Evolutionary conservation across 2,797 vertebrate genomes (phyloP).

Genomic region (Heliangelus exortis): DNA sequence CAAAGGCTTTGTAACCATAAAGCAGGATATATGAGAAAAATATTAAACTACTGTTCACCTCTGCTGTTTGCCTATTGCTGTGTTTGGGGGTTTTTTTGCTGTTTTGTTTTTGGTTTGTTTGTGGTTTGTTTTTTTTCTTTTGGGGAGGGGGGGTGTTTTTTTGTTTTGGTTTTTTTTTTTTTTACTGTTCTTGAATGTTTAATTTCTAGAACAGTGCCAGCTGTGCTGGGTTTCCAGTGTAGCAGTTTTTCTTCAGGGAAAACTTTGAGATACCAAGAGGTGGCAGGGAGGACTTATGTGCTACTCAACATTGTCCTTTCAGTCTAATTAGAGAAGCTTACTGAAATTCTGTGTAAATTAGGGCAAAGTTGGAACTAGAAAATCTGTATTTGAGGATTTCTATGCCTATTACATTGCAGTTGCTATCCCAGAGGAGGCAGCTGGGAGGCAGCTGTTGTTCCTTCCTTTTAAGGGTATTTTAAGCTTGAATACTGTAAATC

Average conservation of each 20-base stretch:
- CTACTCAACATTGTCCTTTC: neutral
- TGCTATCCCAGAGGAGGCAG: neutral
- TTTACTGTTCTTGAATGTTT: neutral
- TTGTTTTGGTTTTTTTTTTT: no score
- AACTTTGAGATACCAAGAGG: neutral
- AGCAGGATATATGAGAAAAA: neutral
- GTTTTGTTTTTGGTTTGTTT: no score
- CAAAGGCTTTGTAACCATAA: neutral
- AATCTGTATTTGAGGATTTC: neutral
- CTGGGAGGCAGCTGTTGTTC: neutral
- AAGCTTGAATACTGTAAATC: neutral
- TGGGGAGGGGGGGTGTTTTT: no score
- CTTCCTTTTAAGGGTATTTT: neutral
- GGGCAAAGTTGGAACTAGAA: neutral
- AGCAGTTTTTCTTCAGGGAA: neutral
- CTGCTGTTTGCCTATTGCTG: neutral
- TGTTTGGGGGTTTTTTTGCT: neutral
- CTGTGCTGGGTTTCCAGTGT: no score
- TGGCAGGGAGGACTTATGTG: neutral
- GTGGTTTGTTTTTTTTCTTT: no score
- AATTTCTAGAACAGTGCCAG: neutral
- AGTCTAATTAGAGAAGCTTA: neutral
- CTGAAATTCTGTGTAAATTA: neutral
- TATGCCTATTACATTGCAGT: accelerated
- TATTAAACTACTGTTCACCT: neutral